phyloP scores from a whole-genome alignment of 1,140 invertebrate genomes.

The Tenebrio molitor region DNA sequence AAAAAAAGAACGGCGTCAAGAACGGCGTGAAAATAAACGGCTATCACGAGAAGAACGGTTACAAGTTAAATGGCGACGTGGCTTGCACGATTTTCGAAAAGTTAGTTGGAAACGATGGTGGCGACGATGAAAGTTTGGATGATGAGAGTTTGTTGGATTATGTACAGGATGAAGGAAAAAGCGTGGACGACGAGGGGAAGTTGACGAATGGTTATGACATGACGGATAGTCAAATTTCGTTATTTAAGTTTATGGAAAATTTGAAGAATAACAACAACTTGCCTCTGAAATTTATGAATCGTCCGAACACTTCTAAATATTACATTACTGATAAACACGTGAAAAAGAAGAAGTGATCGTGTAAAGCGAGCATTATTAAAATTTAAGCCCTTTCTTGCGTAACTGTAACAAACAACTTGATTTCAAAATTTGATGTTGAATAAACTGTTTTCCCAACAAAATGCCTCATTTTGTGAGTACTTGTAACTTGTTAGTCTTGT shows the following conservation, averaged over 20 bases:
- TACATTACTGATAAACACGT: slow-evolving; percentile 16
- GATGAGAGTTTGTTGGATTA: slow-evolving; percentile 52
- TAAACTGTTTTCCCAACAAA: slow-evolving; percentile 3
- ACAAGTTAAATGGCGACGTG: slow-evolving; percentile 30
- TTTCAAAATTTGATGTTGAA: slow-evolving; percentile 24
- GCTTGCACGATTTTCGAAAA: slow-evolving; percentile 55
- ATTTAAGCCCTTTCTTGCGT: slow-evolving; percentile 23
- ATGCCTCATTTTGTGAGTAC: background rate
- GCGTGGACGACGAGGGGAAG: background rate
- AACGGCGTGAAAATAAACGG: slow-evolving; percentile 29
- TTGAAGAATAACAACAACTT: slow-evolving; percentile 51
- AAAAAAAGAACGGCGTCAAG: slow-evolving; percentile 31
- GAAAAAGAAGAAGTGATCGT: slow-evolving; percentile 16
- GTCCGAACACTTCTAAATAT: slow-evolving; percentile 18
- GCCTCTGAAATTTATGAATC: slow-evolving; percentile 24
- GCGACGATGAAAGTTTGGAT: slow-evolving; percentile 49
- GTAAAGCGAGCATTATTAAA: slow-evolving; percentile 6
- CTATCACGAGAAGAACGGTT: slow-evolving; percentile 29
- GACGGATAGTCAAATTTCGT: slow-evolving; percentile 57
- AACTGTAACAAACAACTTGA: slow-evolving; percentile 29
- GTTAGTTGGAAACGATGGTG: slow-evolving; percentile 51
- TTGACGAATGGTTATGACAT: slow-evolving; percentile 34
- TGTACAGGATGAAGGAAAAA: slow-evolving; percentile 17
- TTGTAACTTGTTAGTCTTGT: background rate
- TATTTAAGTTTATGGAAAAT: slow-evolving; percentile 60